Conservation (phyloP, 2,797 vertebrate species). For the Lophius americanus region DNA sequence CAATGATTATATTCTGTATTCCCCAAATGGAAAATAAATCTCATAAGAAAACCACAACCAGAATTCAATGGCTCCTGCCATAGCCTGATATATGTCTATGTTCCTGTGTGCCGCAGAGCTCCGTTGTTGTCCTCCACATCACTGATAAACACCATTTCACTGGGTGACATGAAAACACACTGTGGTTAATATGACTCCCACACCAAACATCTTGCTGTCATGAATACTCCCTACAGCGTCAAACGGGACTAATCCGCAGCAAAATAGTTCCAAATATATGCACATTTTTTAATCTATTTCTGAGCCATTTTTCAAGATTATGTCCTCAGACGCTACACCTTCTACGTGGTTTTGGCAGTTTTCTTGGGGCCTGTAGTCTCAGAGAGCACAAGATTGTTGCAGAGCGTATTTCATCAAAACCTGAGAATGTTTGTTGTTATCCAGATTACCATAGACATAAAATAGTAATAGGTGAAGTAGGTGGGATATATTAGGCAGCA, state of each 20-base stretch:
- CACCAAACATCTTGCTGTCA: neutral
- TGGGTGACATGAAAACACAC: too few species aligned
- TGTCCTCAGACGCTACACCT: neutral
- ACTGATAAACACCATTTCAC: too few species aligned
- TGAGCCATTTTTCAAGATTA: neutral
- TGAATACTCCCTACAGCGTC: neutral
- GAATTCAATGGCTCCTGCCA: neutral
- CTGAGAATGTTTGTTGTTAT: too few species aligned
- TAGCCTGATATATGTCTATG: neutral
- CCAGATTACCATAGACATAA: too few species aligned
- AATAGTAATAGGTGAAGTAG: too few species aligned
- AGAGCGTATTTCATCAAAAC: too few species aligned
- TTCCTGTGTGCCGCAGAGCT: neutral
- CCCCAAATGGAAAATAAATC: too few species aligned
- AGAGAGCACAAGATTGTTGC: too few species aligned
- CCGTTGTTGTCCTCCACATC: neutral
- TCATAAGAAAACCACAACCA: neutral
- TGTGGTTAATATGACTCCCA: too few species aligned
- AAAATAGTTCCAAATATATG: conserved; percentile 2
- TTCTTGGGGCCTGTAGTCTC: too few species aligned
- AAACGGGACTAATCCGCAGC: neutral
- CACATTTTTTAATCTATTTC: neutral
- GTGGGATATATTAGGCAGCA: too few species aligned
- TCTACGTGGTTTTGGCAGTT: too few species aligned
- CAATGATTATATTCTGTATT: neutral